A percentile compares a stretch with the other conserved stretches of the same genome.
phyloP scores from a whole-genome alignment of 2,888 invertebrate species.

The Coelinius sp. region DNA sequence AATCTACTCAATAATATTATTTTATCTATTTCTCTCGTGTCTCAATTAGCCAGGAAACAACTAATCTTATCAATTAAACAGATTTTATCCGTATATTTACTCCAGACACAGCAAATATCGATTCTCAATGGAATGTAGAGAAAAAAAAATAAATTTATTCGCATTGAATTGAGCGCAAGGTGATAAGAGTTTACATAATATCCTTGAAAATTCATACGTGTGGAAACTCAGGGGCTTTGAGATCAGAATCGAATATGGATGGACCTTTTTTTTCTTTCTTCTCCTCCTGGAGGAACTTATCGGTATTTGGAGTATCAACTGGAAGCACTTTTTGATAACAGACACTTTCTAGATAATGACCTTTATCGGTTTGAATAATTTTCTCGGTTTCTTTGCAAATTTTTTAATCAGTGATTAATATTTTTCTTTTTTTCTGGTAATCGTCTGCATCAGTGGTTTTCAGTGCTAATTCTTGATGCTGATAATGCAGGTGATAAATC shows the following conservation, averaged over 20 bases:
- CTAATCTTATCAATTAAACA: not conserved
- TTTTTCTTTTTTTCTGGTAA: not conserved
- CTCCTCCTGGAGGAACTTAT: not conserved
- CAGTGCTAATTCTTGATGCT: not conserved
- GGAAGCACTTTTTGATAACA: constrained; percentile 1
- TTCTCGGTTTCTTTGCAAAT: not conserved
- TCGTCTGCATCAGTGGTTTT: not conserved
- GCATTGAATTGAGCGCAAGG: not conserved
- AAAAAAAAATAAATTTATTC: not conserved
- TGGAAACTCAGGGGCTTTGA: not conserved
- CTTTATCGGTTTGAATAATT: not conserved
- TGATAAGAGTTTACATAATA: constrained; percentile 20
- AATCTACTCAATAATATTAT: not conserved
- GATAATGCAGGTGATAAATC: not conserved
- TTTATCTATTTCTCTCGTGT: not conserved
- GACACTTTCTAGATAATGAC: constrained; percentile 3
- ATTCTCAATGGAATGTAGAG: not conserved
- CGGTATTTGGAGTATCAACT: not conserved
- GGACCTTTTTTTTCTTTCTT: not conserved
- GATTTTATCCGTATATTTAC: not conserved
- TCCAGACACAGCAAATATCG: not conserved
- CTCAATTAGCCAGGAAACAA: not conserved
- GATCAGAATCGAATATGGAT: not conserved
- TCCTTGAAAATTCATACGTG: not conserved
- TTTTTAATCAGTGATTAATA: not conserved